Base-by-base conservation (phyloP, 2,888 invertebrate genomes). In the Oscheius sp. region DNA sequence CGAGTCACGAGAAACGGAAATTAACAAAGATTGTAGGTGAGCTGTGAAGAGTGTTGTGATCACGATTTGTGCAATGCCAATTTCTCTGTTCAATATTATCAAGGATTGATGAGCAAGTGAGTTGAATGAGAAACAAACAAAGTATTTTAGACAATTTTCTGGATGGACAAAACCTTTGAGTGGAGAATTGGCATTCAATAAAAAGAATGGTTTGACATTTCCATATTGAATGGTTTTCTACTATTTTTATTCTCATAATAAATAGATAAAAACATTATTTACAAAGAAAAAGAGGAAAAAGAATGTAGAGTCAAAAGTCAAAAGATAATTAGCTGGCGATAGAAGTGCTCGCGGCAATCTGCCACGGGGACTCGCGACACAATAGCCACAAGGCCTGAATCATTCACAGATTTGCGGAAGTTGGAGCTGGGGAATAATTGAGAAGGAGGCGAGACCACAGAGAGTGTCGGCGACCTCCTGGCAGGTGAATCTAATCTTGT, bases 11-110 rank as follows among this genome's bases (percentile, higher is more conserved):
- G 35, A 35, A 35, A 35, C 35, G 49, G 49, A 49, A n/a, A 49
- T 49, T 5, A 49, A 6, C 23, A 13, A 55, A 23, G 25, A 63
- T 77, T 80, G 64, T 68, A 83, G 85, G 84, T 86, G n/a, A 86
- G 85, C 52, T 86, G 86, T 58, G 80, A 85, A 66, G 85, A 85
- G 56, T 86, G 86, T 59, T 86, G 86, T 68, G 77, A 81, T 27
- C 76, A 76, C 9, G 82, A 85, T 69, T 72, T 82, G 27, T 86
- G 86, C 73, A 86, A 86, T 73, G 66, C 73, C 16, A 83, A 86
- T 52, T 85, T 78, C 53, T 83, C 82, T 21, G 79, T 86, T 12
- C 80, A 82, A 25, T 86, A 82, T 66, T 86, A 86, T 71, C 73
- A 80, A 41, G 77, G 74, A 23, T 55, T 77, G 46, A 80, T 80